Evolutionary conservation across 2,113 vertebrate species (phyloP).

Genomic region (Naja naja): DNA sequence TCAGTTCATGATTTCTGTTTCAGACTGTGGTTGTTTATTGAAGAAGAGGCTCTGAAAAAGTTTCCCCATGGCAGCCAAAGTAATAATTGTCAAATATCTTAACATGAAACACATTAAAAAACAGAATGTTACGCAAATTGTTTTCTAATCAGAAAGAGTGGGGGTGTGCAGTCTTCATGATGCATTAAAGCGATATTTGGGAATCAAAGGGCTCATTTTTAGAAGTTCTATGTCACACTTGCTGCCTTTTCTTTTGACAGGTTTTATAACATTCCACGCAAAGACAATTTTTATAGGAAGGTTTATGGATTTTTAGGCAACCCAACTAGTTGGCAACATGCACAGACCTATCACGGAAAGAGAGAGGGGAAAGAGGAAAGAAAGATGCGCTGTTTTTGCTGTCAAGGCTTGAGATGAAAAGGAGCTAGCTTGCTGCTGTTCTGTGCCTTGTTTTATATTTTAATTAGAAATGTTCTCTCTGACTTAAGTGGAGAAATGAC

Average conservation of each 20-base stretch:
- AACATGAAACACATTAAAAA: neutral
- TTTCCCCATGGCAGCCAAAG: neutral
- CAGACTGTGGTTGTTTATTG: neutral
- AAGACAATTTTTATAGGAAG: neutral
- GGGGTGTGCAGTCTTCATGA: too few relatives aligned
- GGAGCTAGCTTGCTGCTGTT: too few relatives aligned
- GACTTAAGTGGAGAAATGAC: neutral
- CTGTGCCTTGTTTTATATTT: neutral
- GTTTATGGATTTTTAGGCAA: neutral
- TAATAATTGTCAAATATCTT: neutral
- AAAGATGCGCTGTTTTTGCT: neutral
- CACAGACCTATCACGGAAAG: neutral
- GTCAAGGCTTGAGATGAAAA: conserved; percentile 3
- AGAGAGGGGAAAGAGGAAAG: neutral
- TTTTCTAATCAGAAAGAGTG: neutral
- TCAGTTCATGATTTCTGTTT: neutral
- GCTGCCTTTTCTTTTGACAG: neutral
- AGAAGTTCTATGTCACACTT: neutral
- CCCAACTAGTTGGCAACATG: neutral
- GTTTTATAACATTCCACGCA: neutral
- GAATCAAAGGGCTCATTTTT: neutral
- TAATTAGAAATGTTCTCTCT: neutral
- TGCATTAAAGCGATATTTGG: neutral
- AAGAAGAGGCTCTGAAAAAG: neutral
- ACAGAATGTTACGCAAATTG: neutral